Evolutionary conservation across 2,797 vertebrate genomes (phyloP).

Genomic region (Leptoclinus maculatus): DNA sequence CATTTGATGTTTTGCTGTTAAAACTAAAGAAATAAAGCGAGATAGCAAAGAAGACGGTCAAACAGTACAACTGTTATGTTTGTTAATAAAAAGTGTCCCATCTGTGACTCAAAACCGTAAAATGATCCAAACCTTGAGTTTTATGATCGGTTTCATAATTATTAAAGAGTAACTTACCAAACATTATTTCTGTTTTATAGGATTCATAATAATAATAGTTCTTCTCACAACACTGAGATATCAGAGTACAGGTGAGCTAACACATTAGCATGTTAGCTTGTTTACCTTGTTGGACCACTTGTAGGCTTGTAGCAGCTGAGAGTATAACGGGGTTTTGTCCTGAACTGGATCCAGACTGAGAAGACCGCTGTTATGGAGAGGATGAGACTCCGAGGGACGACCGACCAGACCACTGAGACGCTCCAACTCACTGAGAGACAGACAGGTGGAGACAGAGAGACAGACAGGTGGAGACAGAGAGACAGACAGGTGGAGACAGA

Average conservation of each 20-base stretch:
- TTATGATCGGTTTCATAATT: too few relatives aligned
- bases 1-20: too few relatives aligned
- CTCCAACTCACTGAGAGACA: conserved; percentile 88
- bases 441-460: neutral
- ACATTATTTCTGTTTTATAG: too few relatives aligned
- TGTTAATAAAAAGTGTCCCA: too few relatives aligned
- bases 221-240: too few relatives aligned
- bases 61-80: too few relatives aligned
- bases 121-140: too few relatives aligned
- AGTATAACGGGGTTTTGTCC: conserved; percentile 97
- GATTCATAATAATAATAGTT: too few relatives aligned
- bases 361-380: conserved; percentile 95
- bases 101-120: too few relatives aligned
- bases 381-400: conserved; percentile 96
- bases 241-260: neutral
- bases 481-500: neutral
- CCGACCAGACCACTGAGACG: conserved; percentile 95
- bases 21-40: too few relatives aligned
- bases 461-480: conserved; percentile 42
- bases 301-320: conserved; percentile 96
- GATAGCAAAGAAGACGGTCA: too few relatives aligned
- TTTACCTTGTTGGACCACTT: conserved; percentile 99
- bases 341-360: conserved; percentile 96
- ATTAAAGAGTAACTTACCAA: too few relatives aligned
- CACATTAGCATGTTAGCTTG: neutral